These are phyloP conservation scores for Scaptodrosophila latifasciaeformis DNA, from an alignment of 2,888 invertebrate species.

Conservation along the genomic window DNA sequence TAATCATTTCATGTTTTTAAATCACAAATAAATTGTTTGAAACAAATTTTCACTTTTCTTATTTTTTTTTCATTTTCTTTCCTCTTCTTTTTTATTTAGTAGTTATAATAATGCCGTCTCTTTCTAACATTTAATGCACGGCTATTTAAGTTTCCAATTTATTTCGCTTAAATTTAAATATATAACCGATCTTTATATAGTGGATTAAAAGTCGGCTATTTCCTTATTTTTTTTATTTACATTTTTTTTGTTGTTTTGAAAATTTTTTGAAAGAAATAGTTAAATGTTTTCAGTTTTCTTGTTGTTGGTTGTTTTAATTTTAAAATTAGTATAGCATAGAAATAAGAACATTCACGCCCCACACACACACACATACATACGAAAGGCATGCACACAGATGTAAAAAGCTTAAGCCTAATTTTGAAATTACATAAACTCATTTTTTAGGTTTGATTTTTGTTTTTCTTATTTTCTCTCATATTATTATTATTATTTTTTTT, in stretches of 20 bases:
- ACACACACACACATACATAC: conserved; percentile 5
- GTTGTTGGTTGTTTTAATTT: too few relatives aligned
- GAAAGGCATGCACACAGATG: conserved; percentile 5
- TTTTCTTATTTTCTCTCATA: neutral
- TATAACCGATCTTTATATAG: too few relatives aligned
- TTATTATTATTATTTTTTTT: neutral
- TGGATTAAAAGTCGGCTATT: too few relatives aligned
- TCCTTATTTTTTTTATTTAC: conserved; percentile 12
- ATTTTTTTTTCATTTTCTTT: too few relatives aligned
- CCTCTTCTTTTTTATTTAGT: too few relatives aligned
- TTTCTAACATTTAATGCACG: too few relatives aligned
- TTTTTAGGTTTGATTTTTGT: neutral
- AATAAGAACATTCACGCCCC: conserved; percentile 19
- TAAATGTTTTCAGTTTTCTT: too few relatives aligned
- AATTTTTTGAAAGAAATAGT: neutral
- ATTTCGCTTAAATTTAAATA: too few relatives aligned
- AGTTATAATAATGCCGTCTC: too few relatives aligned
- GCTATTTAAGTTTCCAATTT: too few relatives aligned
- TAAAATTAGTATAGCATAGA: neutral
- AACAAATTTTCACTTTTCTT: conserved; percentile 59
- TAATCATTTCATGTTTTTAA: conserved; percentile 61
- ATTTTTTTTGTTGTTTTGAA: conserved; percentile 15
- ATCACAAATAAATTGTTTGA: conserved; percentile 65
- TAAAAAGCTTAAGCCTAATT: conserved; percentile 24
- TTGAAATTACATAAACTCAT: conserved; percentile 25